Evolutionary conservation across 30 jellyfish, hydroid and myxozoan species (phyloP), one percentile per base, ranked within the genome.

Genomic region (Nemopilema nomurai): DNA sequence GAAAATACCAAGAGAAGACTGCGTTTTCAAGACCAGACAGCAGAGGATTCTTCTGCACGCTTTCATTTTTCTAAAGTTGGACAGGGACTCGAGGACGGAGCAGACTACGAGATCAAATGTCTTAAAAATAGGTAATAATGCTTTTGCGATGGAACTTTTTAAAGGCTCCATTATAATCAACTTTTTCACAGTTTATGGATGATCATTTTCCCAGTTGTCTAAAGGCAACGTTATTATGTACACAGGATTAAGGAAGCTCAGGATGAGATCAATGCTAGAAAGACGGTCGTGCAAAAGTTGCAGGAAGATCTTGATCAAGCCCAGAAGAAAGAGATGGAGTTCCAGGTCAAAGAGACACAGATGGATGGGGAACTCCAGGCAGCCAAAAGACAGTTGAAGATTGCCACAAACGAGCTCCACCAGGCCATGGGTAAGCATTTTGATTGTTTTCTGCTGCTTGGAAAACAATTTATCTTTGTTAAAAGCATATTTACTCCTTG

Each of bases 241-340:
- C 57, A 69, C 53, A 69, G 53, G 17, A 8, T 69, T 8, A 18
- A 63, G 18, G 17, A 63, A 19, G 72, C 72, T 63, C 72, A 19
- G 26, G 29, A 63, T 63, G 72, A 63, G 29, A 63, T 63, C 72
- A 24, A 63, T 18, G 72, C 72, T 24, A 63, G 29, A 63, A 63
- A 63, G 72, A n/a, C 72, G 26, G 72, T 24, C 26, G n/a, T 63
- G 8, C 7, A 24, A n/a, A 63, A 63, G 80, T 69, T 69, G 51
- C 49, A n/a, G 66, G 80, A 8, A 69, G 62, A 69, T 69, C 51
- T 31, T 6, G 31, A 69, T 69, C 49, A 28, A 3, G 26, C 72
- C 26, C 29, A 63, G 18, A 63, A 3, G 72, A 63, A 8, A 63
- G 8, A 3, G 72, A 63, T n/a, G 7, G 29, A 63, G 18, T 63